Conservation (phyloP, 2,888 invertebrate species). For the Meganola albula region DNA sequence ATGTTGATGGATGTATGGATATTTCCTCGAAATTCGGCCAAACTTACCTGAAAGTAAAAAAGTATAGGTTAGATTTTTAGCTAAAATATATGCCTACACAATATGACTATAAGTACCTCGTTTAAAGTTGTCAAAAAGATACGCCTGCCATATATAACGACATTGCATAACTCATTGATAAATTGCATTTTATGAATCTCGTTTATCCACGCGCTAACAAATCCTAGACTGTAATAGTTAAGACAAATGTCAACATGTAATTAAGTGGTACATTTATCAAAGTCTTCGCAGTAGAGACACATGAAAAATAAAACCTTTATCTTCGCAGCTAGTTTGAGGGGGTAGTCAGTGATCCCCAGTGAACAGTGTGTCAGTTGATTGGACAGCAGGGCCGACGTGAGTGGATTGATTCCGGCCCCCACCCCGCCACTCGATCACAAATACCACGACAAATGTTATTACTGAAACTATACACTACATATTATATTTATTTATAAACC, state of each 20-base stretch:
- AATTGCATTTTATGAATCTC: too few species aligned
- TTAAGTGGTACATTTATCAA: conserved; percentile 35
- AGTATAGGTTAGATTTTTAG: too few species aligned
- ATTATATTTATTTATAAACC: too few species aligned
- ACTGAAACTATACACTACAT: conserved; percentile 54
- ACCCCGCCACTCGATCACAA: conserved; percentile 27
- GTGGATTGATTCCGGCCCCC: conserved; percentile 66
- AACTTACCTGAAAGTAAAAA: conserved; percentile 26
- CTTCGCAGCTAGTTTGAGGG: conserved; percentile 33
- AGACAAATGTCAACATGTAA: conserved; percentile 30
- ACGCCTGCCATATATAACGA: too few species aligned
- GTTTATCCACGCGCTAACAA: neutral
- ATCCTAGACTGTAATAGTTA: conserved; percentile 19
- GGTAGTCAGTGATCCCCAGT: conserved; percentile 52
- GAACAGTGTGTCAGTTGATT: conserved; percentile 71
- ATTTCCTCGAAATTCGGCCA: neutral
- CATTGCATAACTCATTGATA: too few species aligned
- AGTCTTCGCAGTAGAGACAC: conserved; percentile 23
- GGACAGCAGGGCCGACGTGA: conserved; percentile 67
- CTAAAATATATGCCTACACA: too few species aligned
- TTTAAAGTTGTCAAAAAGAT: too few species aligned
- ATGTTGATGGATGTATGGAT: too few species aligned
- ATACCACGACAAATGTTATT: conserved; percentile 64
- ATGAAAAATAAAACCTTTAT: conserved; percentile 34
- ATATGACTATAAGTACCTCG: too few species aligned